Percentiles rank a stretch among this genome's conserved stretches.
phyloP scores from a whole-genome alignment of 2,797 vertebrate genomes.

The Chelidonichthys spinosus region DNA sequence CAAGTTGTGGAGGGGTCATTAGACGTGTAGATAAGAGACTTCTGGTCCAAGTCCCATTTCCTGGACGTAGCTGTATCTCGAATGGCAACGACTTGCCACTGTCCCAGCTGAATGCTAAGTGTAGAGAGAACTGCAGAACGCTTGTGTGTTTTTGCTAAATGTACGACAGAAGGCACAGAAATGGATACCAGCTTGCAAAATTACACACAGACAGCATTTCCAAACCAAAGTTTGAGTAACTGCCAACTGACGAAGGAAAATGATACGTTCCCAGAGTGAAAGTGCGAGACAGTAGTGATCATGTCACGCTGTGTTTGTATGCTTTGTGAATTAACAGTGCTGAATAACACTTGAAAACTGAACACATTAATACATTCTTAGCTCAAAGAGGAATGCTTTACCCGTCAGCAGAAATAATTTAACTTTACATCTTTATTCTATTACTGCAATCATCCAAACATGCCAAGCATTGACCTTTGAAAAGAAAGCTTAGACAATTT shows the following conservation, averaged over 20 bases:
- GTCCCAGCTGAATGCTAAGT: constrained; percentile 32
- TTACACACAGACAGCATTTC: not conserved
- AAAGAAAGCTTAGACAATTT: not conserved
- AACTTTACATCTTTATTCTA: constrained; percentile 1
- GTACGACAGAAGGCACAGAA: not conserved
- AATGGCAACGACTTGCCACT: constrained; percentile 35
- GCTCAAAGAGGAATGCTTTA: not conserved
- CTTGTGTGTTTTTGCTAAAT: constrained; percentile 17
- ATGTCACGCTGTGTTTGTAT: not conserved
- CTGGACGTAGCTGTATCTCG: constrained; percentile 32
- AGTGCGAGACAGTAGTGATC: not conserved
- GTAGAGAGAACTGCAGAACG: constrained; percentile 4
- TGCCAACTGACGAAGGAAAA: constrained; percentile 13
- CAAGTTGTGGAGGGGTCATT: constrained; percentile 18
- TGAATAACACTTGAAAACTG: not conserved
- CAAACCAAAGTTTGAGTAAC: not conserved
- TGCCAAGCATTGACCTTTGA: constrained; percentile 4
- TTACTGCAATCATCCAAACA: constrained; percentile 29
- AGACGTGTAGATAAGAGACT: constrained; percentile 10
- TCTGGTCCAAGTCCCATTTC: constrained; percentile 30
- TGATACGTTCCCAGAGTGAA: not conserved
- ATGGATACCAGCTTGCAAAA: not conserved
- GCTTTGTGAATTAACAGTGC: not conserved
- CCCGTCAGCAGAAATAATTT: not conserved
- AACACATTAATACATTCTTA: not conserved